Percentiles rank a stretch among this genome's conserved stretches.
These are phyloP conservation scores for Clostera curtula DNA, from an alignment of 2,888 invertebrate genomes.

Conservation along the genomic window DNA sequence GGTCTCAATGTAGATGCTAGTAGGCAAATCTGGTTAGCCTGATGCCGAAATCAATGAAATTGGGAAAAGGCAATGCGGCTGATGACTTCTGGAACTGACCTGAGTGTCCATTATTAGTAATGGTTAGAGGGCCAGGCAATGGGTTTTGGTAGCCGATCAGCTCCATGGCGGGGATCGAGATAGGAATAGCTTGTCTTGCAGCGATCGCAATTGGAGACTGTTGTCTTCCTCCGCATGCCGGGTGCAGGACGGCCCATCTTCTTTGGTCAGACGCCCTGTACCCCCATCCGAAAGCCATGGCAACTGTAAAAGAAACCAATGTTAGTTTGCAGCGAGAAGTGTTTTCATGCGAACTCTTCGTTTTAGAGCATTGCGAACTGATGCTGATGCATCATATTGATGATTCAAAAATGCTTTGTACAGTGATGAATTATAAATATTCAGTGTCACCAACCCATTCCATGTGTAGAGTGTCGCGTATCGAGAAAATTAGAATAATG, in stretches of 20 bases:
- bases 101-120: constrained; percentile 83
- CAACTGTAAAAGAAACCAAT: constrained; percentile 26
- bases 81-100: constrained; percentile 47
- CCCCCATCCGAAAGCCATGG: constrained; percentile 65
- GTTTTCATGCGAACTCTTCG: too few species aligned
- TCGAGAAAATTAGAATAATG: too few species aligned
- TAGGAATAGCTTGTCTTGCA: constrained; percentile 75
- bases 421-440: too few species aligned
- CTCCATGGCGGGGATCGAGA: constrained; percentile 82
- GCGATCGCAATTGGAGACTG: constrained; percentile 82
- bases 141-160: constrained; percentile 82
- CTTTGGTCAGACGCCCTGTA: constrained; percentile 78
- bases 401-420: too few species aligned
- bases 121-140: constrained; percentile 76
- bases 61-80: neutral
- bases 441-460: too few species aligned
- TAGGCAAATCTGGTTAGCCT: too few species aligned
- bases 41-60: too few species aligned
- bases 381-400: too few species aligned
- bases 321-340: neutral
- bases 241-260: constrained; percentile 77
- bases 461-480: too few species aligned
- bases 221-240: constrained; percentile 76
- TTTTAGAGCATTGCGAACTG: too few species aligned
- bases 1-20: too few species aligned